Evolutionary conservation across 2,113 vertebrate species (phyloP).

Genomic region (Epinephelus cyanopodus): DNA sequence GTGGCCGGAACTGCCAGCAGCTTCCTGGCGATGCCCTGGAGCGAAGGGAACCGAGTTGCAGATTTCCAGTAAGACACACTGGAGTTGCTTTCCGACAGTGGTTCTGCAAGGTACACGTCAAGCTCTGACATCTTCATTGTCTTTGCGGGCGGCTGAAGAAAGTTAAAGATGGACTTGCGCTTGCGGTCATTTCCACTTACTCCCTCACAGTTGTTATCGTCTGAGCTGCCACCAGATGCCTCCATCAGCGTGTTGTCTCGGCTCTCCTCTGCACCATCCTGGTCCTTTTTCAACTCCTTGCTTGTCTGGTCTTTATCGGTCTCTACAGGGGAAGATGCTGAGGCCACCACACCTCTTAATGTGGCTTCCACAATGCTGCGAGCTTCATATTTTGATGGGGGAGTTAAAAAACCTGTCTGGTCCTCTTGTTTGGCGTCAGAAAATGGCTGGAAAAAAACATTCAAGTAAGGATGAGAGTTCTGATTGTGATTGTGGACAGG

Average conservation of each 20-base stretch:
- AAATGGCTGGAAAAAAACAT: slow-evolving; percentile 73
- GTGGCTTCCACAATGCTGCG: slow-evolving; percentile 61
- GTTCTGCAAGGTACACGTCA: slow-evolving; percentile 78
- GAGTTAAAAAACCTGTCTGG: slow-evolving; percentile 47
- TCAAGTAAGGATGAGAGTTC: background rate
- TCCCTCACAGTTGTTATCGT: background rate
- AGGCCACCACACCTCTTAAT: slow-evolving; percentile 28
- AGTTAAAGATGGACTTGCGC: slow-evolving; percentile 72
- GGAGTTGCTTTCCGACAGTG: slow-evolving; percentile 59
- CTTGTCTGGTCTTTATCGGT: slow-evolving; percentile 5
- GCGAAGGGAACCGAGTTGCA: slow-evolving; percentile 74
- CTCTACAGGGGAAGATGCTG: slow-evolving; percentile 10
- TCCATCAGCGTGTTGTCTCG: background rate
- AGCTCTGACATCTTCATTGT: slow-evolving; percentile 72
- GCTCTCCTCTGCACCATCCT: slow-evolving; percentile 6
- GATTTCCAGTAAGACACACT: slow-evolving; percentile 76
- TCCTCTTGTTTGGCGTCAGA: slow-evolving; percentile 51
- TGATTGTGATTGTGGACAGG: background rate
- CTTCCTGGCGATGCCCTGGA: slow-evolving; percentile 74
- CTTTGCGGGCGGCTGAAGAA: slow-evolving; percentile 69
- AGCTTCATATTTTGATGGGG: slow-evolving; percentile 73
- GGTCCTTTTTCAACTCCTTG: slow-evolving; percentile 7
- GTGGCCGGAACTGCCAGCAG: slow-evolving; percentile 80
- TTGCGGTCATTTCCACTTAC: slow-evolving; percentile 62
- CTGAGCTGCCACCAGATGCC: background rate